Evolutionary conservation across 2,113 vertebrate genomes (phyloP).

Genomic region (Ivindomyrus marchei): DNA sequence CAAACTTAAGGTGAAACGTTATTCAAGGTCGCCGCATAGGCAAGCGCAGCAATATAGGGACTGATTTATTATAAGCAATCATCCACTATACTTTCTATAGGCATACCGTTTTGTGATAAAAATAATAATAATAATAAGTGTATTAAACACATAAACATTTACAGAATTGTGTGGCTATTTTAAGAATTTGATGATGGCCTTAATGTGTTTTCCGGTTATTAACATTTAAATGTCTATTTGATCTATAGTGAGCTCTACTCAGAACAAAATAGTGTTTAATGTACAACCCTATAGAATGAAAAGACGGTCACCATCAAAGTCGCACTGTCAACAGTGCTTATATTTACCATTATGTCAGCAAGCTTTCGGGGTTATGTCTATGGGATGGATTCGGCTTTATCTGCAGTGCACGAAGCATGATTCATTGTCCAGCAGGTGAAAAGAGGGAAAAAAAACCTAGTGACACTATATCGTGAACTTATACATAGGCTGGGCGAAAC

Average conservation of each 20-base stretch:
- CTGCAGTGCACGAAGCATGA: constrained; percentile 48
- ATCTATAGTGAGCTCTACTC: not conserved
- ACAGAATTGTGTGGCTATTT: not conserved
- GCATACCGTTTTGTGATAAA: not conserved
- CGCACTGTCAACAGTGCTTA: not conserved
- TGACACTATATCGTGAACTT: constrained; percentile 55
- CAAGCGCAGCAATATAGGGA: not conserved
- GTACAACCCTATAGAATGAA: not conserved
- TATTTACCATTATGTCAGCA: constrained; percentile 23
- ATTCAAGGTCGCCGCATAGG: not conserved
- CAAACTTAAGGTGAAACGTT: not conserved
- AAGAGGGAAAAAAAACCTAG: constrained; percentile 61
- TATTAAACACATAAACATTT: not conserved
- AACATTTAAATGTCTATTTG: constrained; percentile 1
- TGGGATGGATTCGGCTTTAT: constrained; percentile 43
- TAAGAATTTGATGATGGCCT: not conserved
- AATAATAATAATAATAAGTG: not conserved
- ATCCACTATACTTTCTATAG: not conserved
- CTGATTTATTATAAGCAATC: not conserved
- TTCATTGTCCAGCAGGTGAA: constrained; percentile 53
- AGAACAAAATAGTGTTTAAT: not conserved
- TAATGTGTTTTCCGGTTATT: not conserved
- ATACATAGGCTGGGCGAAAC: constrained; percentile 53
- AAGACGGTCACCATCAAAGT: constrained; percentile 2
- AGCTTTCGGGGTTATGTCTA: not conserved